Percentiles rank a stretch among this genome's conserved stretches.
Evolutionary conservation across 2,888 invertebrate species (phyloP).

Genomic region (Marasmarcha lunaedactyla): DNA sequence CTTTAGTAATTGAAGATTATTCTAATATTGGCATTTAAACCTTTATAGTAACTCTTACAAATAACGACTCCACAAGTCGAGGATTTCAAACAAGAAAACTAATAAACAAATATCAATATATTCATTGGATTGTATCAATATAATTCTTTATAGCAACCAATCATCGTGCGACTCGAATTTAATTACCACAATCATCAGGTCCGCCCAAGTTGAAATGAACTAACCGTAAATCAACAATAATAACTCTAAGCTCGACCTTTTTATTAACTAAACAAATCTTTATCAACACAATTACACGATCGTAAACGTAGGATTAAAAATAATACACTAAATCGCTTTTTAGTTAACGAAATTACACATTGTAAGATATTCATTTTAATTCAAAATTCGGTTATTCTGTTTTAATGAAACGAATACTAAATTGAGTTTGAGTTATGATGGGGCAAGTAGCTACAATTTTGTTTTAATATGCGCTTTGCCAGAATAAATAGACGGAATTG

Average conservation of each 20-base stretch:
- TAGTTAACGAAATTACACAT: constrained; percentile 5
- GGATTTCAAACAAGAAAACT: not conserved
- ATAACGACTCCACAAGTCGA: not conserved
- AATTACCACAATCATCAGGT: constrained; percentile 48
- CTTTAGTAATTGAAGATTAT: no score
- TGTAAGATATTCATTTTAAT: no score
- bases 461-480: no score
- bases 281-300: constrained; percentile 62
- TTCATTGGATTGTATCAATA: constrained; percentile 40
- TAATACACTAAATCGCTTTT: constrained; percentile 28
- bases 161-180: constrained; percentile 49
- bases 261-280: constrained; percentile 56
- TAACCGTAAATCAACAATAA: constrained; percentile 53
- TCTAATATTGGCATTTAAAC: no score
- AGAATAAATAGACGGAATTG: no score
- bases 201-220: constrained; percentile 44
- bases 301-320: constrained; percentile 45
- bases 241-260: constrained; percentile 40
- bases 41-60: no score
- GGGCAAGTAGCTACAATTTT: no score
- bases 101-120: constrained; percentile 8
- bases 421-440: no score
- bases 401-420: no score
- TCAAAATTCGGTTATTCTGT: no score
- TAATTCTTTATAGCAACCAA: constrained; percentile 38